Evolutionary conservation across 2,888 invertebrate genomes (phyloP).

Genomic region (Lithosia quadra): DNA sequence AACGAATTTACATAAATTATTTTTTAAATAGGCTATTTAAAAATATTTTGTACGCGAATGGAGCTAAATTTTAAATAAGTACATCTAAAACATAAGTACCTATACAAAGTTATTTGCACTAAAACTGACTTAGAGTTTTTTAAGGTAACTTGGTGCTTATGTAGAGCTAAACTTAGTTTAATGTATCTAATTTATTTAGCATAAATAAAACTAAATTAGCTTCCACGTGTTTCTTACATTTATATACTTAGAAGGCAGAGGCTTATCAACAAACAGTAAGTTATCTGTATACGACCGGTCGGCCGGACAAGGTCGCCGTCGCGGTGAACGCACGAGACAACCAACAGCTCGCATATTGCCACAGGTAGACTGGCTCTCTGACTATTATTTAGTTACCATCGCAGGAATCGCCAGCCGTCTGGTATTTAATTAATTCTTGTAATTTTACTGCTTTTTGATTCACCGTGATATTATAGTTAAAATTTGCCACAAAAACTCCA

Average conservation of each 20-base stretch:
- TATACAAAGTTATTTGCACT: not conserved
- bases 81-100: not conserved
- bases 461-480: constrained; percentile 20
- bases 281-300: constrained; percentile 34
- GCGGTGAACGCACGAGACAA: constrained; percentile 25
- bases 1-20: not conserved
- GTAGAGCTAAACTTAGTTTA: not conserved
- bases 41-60: not conserved
- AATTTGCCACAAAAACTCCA: not conserved
- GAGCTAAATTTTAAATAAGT: not conserved
- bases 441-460: constrained; percentile 36
- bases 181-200: not conserved
- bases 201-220: constrained; percentile 8
- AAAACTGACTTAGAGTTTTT: not conserved
- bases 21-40: not conserved
- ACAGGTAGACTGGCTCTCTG: constrained; percentile 36
- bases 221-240: not conserved
- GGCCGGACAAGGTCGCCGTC: constrained; percentile 53
- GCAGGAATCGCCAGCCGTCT: constrained; percentile 29
- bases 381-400: constrained; percentile 23
- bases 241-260: constrained; percentile 21
- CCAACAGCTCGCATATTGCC: constrained; percentile 8
- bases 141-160: not conserved
- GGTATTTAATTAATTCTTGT: constrained; percentile 28
- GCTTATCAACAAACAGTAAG: constrained; percentile 36